These are phyloP conservation scores for Leptinotarsa tumamoca DNA, from an alignment of 2,888 invertebrate genomes.

Conservation along the genomic window DNA sequence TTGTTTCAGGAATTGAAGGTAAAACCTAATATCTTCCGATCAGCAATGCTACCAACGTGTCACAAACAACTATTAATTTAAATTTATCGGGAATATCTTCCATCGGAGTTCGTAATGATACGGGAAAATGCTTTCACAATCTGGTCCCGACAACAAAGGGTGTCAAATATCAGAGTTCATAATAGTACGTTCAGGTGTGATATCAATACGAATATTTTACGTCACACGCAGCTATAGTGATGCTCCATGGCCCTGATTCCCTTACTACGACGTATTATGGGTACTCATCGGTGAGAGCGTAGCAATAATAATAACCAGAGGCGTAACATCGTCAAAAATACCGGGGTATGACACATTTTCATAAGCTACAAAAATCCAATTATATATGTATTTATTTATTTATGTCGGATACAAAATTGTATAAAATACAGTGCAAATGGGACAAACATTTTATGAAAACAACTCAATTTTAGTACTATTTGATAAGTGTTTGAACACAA, in stretches of 20 bases:
- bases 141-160: conserved; percentile 15
- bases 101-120: not conserved
- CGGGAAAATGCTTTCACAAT: conserved; percentile 9
- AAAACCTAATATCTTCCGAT: not conserved
- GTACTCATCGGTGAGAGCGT: not conserved
- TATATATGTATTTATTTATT: no score
- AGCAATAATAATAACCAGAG: not conserved
- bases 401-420: no score
- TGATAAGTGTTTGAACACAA: no score
- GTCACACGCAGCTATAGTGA: conserved; percentile 3
- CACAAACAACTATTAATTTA: not conserved
- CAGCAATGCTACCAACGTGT: not conserved
- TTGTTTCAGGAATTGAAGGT: no score
- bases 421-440: no score
- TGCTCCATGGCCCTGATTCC: not conserved
- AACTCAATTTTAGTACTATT: no score
- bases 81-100: not conserved
- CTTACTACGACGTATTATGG: not conserved
- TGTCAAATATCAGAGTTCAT: conserved; percentile 9
- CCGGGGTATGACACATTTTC: not conserved
- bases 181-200: conserved; percentile 8
- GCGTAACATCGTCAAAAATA: not conserved
- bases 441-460: no score
- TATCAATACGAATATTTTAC: conserved; percentile 1
- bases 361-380: no score